phyloP scores from a whole-genome alignment of 2,797 vertebrate species.

The Salmo trutta region DNA sequence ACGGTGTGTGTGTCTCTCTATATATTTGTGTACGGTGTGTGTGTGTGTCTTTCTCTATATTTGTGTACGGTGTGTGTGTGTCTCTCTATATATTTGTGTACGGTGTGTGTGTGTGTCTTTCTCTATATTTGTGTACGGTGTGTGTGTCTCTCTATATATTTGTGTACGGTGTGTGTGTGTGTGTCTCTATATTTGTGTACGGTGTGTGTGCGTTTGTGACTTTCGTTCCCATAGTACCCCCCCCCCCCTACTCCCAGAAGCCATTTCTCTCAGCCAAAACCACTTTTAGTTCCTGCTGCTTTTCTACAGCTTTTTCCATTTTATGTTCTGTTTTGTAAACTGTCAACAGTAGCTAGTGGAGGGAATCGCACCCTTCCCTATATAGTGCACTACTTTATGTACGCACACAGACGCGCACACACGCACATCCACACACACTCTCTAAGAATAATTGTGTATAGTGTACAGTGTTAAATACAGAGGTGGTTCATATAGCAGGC shows the following conservation, averaged over 20 bases:
- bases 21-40: too few species aligned
- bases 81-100: too few species aligned
- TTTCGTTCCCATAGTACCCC: conserved; percentile 54
- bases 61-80: conserved; percentile 20
- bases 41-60: not conserved
- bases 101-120: conserved; percentile 3
- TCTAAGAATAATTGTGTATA: conserved; percentile 44
- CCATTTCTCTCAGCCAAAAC: conserved; percentile 61
- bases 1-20: conserved; percentile 7
- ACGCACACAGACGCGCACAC: conserved; percentile 20
- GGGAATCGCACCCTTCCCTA: conserved; percentile 53
- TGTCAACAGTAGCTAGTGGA: conserved; percentile 46
- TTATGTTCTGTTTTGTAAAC: conserved; percentile 66
- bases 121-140: conserved; percentile 20
- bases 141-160: conserved; percentile 26
- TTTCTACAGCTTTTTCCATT: conserved; percentile 56
- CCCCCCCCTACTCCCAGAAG: conserved; percentile 53
- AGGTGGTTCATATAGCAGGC: conserved; percentile 50
- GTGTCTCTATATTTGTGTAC: conserved; percentile 8
- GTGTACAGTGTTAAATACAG: conserved; percentile 62
- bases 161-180: not conserved
- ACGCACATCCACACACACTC: conserved; percentile 10
- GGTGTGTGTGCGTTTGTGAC: conserved; percentile 17
- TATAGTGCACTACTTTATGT: conserved; percentile 65
- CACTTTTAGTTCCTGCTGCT: conserved; percentile 47